Percentiles rank a stretch among this genome's conserved stretches.
Conservation (phyloP, 2,113 vertebrate species). For the Sterna hirundo region DNA sequence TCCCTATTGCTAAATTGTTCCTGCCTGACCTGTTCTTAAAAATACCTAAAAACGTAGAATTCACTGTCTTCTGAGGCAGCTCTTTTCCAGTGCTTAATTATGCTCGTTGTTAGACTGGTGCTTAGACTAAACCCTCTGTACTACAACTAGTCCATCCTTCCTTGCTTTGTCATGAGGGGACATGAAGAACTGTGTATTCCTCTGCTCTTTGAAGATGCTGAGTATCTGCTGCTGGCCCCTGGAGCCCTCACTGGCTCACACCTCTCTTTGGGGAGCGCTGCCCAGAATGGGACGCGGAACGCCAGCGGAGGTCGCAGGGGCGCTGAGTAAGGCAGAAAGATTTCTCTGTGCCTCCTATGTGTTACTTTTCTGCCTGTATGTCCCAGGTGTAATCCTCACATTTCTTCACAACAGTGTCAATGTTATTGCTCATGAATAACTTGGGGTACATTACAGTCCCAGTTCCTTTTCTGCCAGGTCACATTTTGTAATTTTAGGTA, state of each 20-base stretch:
- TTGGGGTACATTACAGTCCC: not conserved
- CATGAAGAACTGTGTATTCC: not conserved
- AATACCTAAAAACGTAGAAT: not conserved
- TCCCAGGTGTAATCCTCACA: not conserved
- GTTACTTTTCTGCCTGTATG: not conserved
- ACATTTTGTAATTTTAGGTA: not conserved
- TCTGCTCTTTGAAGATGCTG: not conserved
- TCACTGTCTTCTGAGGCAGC: not conserved
- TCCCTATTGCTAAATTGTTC: not conserved
- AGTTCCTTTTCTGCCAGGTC: not conserved
- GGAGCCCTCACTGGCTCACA: not conserved
- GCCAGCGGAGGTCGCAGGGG: not conserved
- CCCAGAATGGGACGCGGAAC: not conserved
- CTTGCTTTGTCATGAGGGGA: not conserved
- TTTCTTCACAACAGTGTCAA: not conserved
- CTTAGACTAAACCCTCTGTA: not conserved
- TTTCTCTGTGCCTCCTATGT: not conserved
- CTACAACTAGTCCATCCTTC: not conserved
- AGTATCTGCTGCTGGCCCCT: not conserved
- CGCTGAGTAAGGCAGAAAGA: not conserved
- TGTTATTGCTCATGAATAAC: not conserved
- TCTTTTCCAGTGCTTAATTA: not conserved
- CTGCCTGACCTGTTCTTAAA: not conserved
- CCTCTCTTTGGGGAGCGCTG: not conserved
- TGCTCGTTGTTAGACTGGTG: accelerated